A percentile compares a stretch with the other conserved stretches of the same genome.
phyloP scores from a whole-genome alignment of 2,113 vertebrate species.

The Neomonachus schauinslandi region DNA sequence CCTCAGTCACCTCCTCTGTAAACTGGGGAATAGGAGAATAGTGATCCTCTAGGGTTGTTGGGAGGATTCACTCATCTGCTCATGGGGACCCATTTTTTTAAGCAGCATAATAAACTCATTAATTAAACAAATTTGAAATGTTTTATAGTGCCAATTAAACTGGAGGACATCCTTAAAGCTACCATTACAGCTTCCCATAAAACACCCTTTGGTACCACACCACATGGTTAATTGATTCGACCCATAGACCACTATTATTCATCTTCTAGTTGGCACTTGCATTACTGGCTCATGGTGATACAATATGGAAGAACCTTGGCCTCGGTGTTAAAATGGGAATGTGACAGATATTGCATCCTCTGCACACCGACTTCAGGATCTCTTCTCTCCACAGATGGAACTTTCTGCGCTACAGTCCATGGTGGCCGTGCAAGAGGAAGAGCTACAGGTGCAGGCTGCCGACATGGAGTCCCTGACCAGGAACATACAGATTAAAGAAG shows the following conservation, averaged over 20 bases:
- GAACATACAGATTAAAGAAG: conserved; percentile 91
- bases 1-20: neutral
- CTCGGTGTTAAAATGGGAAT: neutral
- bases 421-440: conserved; percentile 85
- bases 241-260: neutral
- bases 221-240: neutral
- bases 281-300: neutral
- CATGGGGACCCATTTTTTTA: neutral
- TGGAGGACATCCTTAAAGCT: neutral
- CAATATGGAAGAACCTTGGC: neutral
- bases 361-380: accelerated
- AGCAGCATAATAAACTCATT: neutral
- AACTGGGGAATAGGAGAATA: neutral
- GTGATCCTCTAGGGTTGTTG: neutral
- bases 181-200: neutral
- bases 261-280: neutral
- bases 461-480: conserved; percentile 90
- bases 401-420: conserved; percentile 89
- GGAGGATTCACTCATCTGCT: neutral
- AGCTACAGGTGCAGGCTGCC: conserved; percentile 87
- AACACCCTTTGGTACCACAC: neutral
- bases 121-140: neutral
- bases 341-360: neutral
- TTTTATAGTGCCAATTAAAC: neutral
- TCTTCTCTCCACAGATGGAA: conserved; percentile 85